These are phyloP conservation scores for Heliconius hewitsoni DNA, from an alignment of 1,140 invertebrate species.

Conservation along the genomic window DNA sequence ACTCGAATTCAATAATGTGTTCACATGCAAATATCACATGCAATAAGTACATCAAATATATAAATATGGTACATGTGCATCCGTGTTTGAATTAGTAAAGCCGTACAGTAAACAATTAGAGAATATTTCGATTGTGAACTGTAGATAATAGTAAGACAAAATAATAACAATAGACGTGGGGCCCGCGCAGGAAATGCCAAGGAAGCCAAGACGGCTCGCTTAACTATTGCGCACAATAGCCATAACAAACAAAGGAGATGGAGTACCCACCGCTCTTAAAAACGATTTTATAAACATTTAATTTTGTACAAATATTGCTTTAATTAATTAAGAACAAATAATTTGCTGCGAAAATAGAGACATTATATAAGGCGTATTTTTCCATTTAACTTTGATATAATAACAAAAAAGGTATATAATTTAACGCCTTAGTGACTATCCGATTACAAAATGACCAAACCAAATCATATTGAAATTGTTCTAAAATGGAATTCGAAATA, in stretches of 20 bases:
- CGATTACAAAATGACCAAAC: not conserved
- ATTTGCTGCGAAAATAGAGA: not conserved
- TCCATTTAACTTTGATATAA: not conserved
- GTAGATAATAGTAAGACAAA: conserved; percentile 40
- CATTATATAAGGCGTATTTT: not conserved
- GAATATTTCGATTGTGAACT: conserved; percentile 8
- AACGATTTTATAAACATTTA: conserved; percentile 34
- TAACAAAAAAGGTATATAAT: not conserved
- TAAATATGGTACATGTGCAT: not conserved
- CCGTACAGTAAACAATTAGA: not conserved
- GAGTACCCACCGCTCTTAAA: conserved; percentile 30
- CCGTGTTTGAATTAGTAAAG: not conserved
- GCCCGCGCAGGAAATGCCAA: conserved; percentile 63
- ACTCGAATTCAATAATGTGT: not conserved
- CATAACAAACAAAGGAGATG: conserved; percentile 59
- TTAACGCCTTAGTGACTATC: conserved; percentile 12
- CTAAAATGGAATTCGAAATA: conserved; percentile 23
- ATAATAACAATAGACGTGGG: conserved; percentile 60
- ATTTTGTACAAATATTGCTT: not conserved
- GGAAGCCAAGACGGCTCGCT: conserved; percentile 54
- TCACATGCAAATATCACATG: not conserved
- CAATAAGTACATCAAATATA: not conserved
- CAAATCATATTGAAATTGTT: conserved; percentile 29
- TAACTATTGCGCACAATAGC: conserved; percentile 65
- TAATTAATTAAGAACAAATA: not conserved